These are phyloP conservation scores for Poeciliopsis occidentalis DNA, from an alignment of 2,113 vertebrate species.

Conservation along the genomic window DNA sequence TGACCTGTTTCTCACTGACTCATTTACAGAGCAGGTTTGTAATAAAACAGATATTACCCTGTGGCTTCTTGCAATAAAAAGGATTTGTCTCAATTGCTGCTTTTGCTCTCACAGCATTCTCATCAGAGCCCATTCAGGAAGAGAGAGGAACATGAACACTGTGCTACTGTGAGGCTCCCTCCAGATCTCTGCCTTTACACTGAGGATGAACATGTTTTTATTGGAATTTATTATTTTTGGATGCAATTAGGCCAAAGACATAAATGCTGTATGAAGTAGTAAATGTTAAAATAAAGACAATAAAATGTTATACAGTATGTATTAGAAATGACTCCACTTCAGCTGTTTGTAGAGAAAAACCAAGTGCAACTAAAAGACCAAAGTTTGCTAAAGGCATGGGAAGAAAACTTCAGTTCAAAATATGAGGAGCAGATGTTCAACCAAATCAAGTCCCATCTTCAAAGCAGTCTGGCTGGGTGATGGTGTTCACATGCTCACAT, in stretches of 20 bases:
- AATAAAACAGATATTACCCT: constrained; percentile 10
- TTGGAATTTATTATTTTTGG: constrained; percentile 31
- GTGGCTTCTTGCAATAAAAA: constrained; percentile 33
- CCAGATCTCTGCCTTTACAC: constrained; percentile 68
- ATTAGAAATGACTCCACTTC: too few relatives aligned
- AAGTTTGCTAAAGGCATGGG: too few relatives aligned
- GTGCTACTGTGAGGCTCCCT: constrained; percentile 13
- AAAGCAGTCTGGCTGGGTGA: too few relatives aligned
- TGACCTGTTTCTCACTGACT: neutral
- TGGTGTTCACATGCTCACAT: too few relatives aligned
- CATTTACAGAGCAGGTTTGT: constrained; percentile 11
- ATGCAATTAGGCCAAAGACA: constrained; percentile 54
- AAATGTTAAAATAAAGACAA: neutral
- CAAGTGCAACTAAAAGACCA: too few relatives aligned
- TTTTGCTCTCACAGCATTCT: constrained; percentile 32
- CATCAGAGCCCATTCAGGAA: constrained; percentile 17
- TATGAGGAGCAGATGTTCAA: neutral
- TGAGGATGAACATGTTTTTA: constrained; percentile 59
- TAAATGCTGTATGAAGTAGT: constrained; percentile 16
- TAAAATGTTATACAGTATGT: too few relatives aligned
- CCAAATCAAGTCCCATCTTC: neutral
- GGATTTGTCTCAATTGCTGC: constrained; percentile 13
- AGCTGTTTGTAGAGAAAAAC: too few relatives aligned
- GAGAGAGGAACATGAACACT: constrained; percentile 35
- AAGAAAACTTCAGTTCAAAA: neutral